Percentiles rank a stretch among this genome's conserved stretches.
Evolutionary conservation across 1,140 invertebrate genomes (phyloP).

Genomic region (Solen grandis): DNA sequence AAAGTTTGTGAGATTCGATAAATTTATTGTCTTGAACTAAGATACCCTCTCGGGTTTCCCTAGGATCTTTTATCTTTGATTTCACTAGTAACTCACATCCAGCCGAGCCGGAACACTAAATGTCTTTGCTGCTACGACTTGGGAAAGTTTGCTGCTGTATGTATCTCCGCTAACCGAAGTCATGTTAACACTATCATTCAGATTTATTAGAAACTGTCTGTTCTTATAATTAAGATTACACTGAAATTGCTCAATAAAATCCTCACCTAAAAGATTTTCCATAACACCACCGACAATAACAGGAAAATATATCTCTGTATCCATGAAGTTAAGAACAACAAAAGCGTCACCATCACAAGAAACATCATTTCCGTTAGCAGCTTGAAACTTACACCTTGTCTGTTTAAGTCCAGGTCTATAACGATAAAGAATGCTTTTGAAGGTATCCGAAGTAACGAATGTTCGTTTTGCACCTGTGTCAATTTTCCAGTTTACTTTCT

Average conservation of each 20-base stretch:
- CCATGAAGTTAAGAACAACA: constrained; percentile 29
- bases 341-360: constrained; percentile 8
- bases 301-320: constrained; percentile 37
- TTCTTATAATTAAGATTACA: too few species aligned
- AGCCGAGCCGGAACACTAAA: not conserved
- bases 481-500: constrained; percentile 52
- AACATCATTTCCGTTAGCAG: constrained; percentile 36
- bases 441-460: constrained; percentile 48
- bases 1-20: not conserved
- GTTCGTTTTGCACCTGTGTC: constrained; percentile 55
- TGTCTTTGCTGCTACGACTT: constrained; percentile 27
- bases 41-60: not conserved
- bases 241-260: too few species aligned
- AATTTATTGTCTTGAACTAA: not conserved
- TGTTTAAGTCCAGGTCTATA: too few species aligned
- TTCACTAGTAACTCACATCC: constrained; percentile 10
- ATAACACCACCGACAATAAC: constrained; percentile 54
- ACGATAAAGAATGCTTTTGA: constrained; percentile 18
- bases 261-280: too few species aligned
- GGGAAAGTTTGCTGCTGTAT: too few species aligned
- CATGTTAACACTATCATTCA: too few species aligned
- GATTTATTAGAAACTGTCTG: too few species aligned
- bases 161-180: too few species aligned
- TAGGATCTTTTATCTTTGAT: not conserved
- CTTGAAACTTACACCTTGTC: constrained; percentile 37